These are phyloP conservation scores for Drosophila tropicalis DNA, from an alignment of 1,140 invertebrate species.

Conservation along the genomic window DNA sequence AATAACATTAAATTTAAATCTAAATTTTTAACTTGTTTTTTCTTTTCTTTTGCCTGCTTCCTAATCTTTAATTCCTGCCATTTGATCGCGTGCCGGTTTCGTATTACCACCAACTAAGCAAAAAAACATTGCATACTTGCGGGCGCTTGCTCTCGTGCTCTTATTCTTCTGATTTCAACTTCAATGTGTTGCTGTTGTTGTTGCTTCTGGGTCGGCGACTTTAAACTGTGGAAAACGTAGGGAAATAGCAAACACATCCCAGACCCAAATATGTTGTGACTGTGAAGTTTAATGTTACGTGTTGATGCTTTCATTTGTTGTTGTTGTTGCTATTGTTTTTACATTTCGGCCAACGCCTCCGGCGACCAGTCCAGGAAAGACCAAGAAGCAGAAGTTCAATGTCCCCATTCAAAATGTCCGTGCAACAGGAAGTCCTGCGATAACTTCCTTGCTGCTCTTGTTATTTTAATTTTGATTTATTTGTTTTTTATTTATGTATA, in stretches of 20 bases:
- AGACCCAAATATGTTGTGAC: slow-evolving; percentile 60
- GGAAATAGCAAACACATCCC: slow-evolving; percentile 12
- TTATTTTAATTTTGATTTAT: slow-evolving; percentile 20
- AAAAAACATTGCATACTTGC: slow-evolving; percentile 52
- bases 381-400: slow-evolving; percentile 64
- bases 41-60: slow-evolving; percentile 14
- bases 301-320: slow-evolving; percentile 22
- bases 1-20: neutral
- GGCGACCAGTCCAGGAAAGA: slow-evolving; percentile 4
- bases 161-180: slow-evolving; percentile 38
- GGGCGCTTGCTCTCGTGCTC: slow-evolving; percentile 33
- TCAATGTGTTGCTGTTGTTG: neutral
- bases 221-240: slow-evolving; percentile 33
- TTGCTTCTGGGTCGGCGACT: slow-evolving; percentile 20
- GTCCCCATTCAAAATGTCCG: slow-evolving; percentile 56
- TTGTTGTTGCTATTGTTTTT: slow-evolving; percentile 33
- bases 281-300: slow-evolving; percentile 67
- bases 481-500: slow-evolving; percentile 39
- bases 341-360: slow-evolving; percentile 43
- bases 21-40: slow-evolving; percentile 5
- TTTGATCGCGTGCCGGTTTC: slow-evolving; percentile 64
- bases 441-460: slow-evolving; percentile 47
- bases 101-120: slow-evolving; percentile 37
- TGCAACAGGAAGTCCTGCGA: slow-evolving; percentile 65
- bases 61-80: slow-evolving; percentile 14